Conservation (phyloP, 2,113 vertebrate species). For the Oncorhynchus nerka region DNA sequence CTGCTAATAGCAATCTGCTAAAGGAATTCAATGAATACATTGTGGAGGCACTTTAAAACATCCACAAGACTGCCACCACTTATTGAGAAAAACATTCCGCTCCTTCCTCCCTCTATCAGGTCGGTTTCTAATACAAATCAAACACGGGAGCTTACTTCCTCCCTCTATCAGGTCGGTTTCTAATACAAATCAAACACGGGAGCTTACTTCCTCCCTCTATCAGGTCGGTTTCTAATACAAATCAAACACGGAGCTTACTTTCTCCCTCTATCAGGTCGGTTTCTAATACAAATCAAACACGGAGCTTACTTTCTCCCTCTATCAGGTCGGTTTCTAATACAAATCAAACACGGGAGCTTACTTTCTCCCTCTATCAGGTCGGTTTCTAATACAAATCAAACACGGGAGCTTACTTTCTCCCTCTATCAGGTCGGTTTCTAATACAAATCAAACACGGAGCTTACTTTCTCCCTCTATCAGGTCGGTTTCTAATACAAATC, state of each 20-base stretch:
- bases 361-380: constrained; percentile 58
- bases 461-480: constrained; percentile 57
- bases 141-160: constrained; percentile 64
- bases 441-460: constrained; percentile 77
- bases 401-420: constrained; percentile 55
- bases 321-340: constrained; percentile 75
- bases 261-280: constrained; percentile 63
- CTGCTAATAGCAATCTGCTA: constrained; percentile 74
- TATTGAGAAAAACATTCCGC: constrained; percentile 57
- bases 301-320: constrained; percentile 51
- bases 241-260: constrained; percentile 71
- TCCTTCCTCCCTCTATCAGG: constrained; percentile 57
- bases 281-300: constrained; percentile 81
- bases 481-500: constrained; percentile 79
- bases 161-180: constrained; percentile 68
- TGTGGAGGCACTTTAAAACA: constrained; percentile 70
- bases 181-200: constrained; percentile 79
- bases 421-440: constrained; percentile 71
- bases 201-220: constrained; percentile 55
- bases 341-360: constrained; percentile 75
- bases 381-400: constrained; percentile 81
- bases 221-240: constrained; percentile 77
- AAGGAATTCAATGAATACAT: constrained; percentile 75
- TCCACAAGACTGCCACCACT: constrained; percentile 62
- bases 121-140: constrained; percentile 79